A percentile compares a stretch with the other conserved stretches of the same genome.
These are phyloP conservation scores for Neoarius graeffei DNA, from an alignment of 2,113 vertebrate genomes.

Conservation along the genomic window DNA sequence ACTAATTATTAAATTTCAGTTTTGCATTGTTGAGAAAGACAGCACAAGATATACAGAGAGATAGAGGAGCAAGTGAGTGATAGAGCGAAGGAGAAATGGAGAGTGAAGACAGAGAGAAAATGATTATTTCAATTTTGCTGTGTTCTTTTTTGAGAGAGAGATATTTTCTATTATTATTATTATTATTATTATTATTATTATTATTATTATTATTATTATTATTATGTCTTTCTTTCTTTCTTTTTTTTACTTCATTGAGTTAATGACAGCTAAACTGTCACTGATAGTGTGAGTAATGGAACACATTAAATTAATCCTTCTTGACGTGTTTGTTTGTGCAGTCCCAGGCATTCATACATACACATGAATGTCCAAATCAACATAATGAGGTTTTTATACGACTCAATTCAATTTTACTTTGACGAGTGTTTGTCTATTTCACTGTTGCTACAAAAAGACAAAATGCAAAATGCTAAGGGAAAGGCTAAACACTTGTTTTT, in stretches of 20 bases:
- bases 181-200: no score
- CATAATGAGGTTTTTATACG: slow-evolving; percentile 43
- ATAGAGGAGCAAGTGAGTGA: neutral
- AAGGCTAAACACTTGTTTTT: neutral
- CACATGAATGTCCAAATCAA: slow-evolving; percentile 42
- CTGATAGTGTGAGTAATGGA: slow-evolving; percentile 28
- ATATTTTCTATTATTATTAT: no score
- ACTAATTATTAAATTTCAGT: neutral
- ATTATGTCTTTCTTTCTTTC: no score
- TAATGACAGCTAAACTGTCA: slow-evolving; percentile 27
- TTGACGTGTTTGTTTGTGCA: slow-evolving; percentile 32
- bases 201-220: no score
- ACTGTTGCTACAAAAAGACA: slow-evolving; percentile 21
- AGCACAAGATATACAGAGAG: neutral
- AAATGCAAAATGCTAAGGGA: neutral
- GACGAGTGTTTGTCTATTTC: slow-evolving; percentile 31
- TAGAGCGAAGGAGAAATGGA: neutral
- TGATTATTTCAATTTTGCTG: neutral
- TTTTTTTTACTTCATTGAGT: slow-evolving; percentile 10
- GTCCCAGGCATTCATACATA: slow-evolving; percentile 36
- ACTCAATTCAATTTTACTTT: slow-evolving; percentile 38
- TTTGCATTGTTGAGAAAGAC: neutral
- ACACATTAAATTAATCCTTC: slow-evolving; percentile 28
- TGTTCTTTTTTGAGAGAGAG: neutral
- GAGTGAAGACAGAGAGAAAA: neutral